A percentile compares a stretch with the other conserved stretches of the same genome.
phyloP scores from a whole-genome alignment of 2,797 vertebrate species.

The Diplodus sargus region DNA sequence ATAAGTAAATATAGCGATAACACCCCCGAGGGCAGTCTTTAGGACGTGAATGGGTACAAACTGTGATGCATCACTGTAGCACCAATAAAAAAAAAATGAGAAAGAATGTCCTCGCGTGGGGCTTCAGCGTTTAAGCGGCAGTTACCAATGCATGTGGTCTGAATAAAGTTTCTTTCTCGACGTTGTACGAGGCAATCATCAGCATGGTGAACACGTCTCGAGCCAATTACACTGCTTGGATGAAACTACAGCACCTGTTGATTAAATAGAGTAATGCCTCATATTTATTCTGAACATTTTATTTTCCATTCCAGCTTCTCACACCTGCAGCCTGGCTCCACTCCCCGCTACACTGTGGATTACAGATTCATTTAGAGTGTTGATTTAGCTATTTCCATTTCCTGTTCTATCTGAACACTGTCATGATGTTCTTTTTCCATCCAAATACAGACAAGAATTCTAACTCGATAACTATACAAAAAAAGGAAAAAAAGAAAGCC shows the following conservation, averaged over 20 bases:
- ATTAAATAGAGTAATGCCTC: constrained; percentile 34
- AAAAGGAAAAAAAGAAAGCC: not conserved
- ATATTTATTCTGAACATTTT: constrained; percentile 44
- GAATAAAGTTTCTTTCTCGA: constrained; percentile 24
- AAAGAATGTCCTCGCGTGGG: constrained; percentile 27
- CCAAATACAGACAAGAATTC: not conserved
- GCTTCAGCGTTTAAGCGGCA: constrained; percentile 30
- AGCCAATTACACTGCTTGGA: constrained; percentile 35
- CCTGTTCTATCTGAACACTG: not conserved
- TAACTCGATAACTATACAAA: not conserved
- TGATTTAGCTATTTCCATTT: constrained; percentile 17
- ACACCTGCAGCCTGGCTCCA: not conserved
- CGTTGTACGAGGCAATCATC: not conserved
- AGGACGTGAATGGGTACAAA: constrained; percentile 46
- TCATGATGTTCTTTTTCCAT: not conserved
- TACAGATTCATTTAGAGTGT: constrained; percentile 15
- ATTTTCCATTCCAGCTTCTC: constrained; percentile 13
- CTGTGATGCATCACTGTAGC: constrained; percentile 60
- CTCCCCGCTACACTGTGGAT: not conserved
- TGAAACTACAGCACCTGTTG: constrained; percentile 49
- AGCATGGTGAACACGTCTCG: constrained; percentile 15
- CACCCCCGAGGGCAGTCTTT: constrained; percentile 50
- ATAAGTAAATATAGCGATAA: constrained; percentile 68
- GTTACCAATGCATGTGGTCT: constrained; percentile 17
- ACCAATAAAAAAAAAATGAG: constrained; percentile 48